phyloP scores from a whole-genome alignment of 2,888 invertebrate genomes.

The Lordiphosa andalusiaca region DNA sequence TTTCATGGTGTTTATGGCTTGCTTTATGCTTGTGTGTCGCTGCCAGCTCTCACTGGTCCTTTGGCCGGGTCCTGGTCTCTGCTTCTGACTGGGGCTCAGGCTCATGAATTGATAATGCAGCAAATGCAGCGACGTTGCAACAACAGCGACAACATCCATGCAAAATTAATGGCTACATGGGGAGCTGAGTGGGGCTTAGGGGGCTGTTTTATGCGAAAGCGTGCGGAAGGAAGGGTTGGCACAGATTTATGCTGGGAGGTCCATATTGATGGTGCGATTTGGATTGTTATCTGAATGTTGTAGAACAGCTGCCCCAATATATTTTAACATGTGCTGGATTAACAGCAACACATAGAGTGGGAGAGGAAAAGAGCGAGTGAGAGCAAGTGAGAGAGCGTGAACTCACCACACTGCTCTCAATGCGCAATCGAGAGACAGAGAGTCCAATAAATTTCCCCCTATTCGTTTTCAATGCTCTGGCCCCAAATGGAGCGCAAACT shows the following conservation, averaged over 20 bases:
- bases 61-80: conserved; percentile 2
- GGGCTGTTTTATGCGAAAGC: no score
- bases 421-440: conserved; percentile 12
- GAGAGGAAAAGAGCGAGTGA: conserved; percentile 5
- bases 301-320: no score
- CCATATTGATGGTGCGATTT: background rate
- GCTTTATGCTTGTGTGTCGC: conserved; percentile 46
- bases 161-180: conserved; percentile 57
- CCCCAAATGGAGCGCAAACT: background rate
- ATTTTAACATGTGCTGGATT: no score
- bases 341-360: background rate
- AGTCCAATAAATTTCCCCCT: conserved; percentile 19
- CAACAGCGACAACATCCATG: conserved; percentile 43
- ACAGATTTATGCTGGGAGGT: conserved; percentile 3
- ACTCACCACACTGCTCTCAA: conserved; percentile 48
- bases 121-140: conserved; percentile 53
- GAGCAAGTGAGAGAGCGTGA: conserved; percentile 24
- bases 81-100: conserved; percentile 14
- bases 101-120: conserved; percentile 69
- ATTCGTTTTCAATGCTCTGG: background rate
- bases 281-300: no score
- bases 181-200: conserved; percentile 14
- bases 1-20: conserved; percentile 52
- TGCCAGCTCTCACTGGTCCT: conserved; percentile 7
- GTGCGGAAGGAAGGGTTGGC: no score